These are phyloP conservation scores for Drosophila seclusa DNA, from an alignment of 2,888 invertebrate genomes.

Conservation along the genomic window DNA sequence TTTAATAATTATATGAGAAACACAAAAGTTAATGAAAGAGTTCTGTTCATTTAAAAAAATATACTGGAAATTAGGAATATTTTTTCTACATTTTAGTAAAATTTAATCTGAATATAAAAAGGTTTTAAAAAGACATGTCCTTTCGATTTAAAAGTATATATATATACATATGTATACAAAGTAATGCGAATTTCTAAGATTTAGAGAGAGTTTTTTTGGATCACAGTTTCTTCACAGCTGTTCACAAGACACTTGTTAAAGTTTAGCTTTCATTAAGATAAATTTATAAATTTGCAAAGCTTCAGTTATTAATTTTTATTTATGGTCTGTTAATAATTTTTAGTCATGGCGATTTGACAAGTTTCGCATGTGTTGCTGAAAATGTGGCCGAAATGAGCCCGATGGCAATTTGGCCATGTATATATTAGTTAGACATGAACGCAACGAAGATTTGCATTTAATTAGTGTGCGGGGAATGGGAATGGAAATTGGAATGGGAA, in stretches of 20 bases:
- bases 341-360: constrained; percentile 58
- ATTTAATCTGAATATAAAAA: not conserved
- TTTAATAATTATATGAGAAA: no score
- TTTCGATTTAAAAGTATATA: not conserved
- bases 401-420: constrained; percentile 60
- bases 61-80: no score
- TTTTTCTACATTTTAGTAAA: no score
- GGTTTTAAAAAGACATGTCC: not conserved
- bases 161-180: no score
- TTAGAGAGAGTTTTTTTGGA: not conserved
- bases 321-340: constrained; percentile 50
- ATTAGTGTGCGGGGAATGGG: constrained; percentile 52
- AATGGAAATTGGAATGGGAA: constrained; percentile 5
- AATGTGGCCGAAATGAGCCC: constrained; percentile 74
- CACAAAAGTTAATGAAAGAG: no score
- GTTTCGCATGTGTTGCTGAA: constrained; percentile 54
- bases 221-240: not conserved
- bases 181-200: rapidly evolving
- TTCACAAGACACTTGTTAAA: not conserved
- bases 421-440: constrained; percentile 65
- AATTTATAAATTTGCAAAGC: constrained; percentile 1
- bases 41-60: no score
- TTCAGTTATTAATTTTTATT: constrained; percentile 10
- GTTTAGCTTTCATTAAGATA: not conserved
- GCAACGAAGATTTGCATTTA: constrained; percentile 76